Percentiles rank a stretch among this genome's conserved stretches.
phyloP scores from a whole-genome alignment of 2,888 invertebrate genomes.

The Drosophila algonquin region DNA sequence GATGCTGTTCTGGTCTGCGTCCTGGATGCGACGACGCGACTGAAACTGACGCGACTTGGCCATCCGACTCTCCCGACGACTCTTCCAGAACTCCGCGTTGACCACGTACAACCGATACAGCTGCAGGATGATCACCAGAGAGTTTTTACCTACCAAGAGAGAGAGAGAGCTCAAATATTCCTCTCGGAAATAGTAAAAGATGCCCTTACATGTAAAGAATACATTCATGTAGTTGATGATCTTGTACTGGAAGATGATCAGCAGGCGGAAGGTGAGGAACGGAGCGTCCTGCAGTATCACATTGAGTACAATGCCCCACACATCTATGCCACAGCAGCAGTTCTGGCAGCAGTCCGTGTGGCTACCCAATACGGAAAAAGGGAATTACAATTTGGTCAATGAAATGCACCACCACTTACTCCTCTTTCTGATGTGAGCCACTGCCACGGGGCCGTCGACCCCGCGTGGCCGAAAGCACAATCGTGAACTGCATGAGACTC shows the following conservation, averaged over 20 bases:
- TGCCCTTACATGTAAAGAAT: slow-evolving; percentile 96
- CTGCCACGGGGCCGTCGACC: slow-evolving; percentile 90
- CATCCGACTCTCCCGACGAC: slow-evolving; percentile 80
- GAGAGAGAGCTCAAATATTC: rapidly evolving
- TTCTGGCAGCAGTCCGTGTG: slow-evolving; percentile 85
- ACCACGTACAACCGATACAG: slow-evolving; percentile 93
- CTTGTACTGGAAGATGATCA: slow-evolving; percentile 93
- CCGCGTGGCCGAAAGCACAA: slow-evolving; percentile 95
- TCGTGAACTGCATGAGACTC: slow-evolving; percentile 96
- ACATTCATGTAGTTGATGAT: slow-evolving; percentile 98
- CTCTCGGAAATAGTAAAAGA: rapidly evolving
- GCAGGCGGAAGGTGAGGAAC: slow-evolving; percentile 92
- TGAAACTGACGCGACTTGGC: slow-evolving; percentile 74
- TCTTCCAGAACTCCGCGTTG: slow-evolving; percentile 87
- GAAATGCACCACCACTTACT: slow-evolving; percentile 58
- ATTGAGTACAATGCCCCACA: slow-evolving; percentile 94
- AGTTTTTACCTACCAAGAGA: slow-evolving; percentile 86
- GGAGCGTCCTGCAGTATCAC: slow-evolving; percentile 94
- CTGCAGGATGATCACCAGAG: slow-evolving; percentile 93
- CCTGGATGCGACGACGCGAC: slow-evolving; percentile 77
- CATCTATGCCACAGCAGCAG: slow-evolving; percentile 94
- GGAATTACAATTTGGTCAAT: neutral
- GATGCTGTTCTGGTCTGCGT: slow-evolving; percentile 84
- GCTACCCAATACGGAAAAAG: slow-evolving; percentile 41
- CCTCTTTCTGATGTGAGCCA: slow-evolving; percentile 77